These are phyloP conservation scores for Lissocephala sabroskyi DNA, from an alignment of 2,888 invertebrate genomes.

Conservation along the genomic window DNA sequence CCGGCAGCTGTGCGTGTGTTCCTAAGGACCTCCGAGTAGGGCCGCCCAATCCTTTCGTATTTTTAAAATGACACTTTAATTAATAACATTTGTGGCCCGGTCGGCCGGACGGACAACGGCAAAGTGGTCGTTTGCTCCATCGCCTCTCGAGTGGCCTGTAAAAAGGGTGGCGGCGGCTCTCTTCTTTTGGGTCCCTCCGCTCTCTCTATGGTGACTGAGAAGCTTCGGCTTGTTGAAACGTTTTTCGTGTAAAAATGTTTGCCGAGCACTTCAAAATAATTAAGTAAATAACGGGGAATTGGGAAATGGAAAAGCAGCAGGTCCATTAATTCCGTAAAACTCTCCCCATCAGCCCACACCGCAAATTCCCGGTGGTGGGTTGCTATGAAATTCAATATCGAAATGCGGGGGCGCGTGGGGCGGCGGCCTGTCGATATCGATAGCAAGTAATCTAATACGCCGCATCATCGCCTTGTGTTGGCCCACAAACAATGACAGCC, in stretches of 20 bases:
- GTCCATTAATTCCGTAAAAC: no score
- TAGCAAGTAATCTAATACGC: no score
- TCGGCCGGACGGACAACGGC: no score
- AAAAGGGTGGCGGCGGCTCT: constrained; percentile 1
- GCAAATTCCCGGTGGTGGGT: constrained; percentile 15
- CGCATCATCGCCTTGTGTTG: no score
- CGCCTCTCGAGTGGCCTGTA: neutral
- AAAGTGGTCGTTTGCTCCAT: no score
- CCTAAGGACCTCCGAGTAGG: no score
- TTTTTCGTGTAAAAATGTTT: constrained; percentile 63
- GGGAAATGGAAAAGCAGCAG: constrained; percentile 15
- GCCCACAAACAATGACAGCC: no score
- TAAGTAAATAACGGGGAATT: constrained; percentile 55
- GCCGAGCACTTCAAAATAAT: constrained; percentile 60
- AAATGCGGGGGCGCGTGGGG: constrained; percentile 34
- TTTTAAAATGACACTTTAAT: constrained; percentile 65
- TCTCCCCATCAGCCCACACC: no score
- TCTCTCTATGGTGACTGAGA: no score
- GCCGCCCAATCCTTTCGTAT: constrained; percentile 11
- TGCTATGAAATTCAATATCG: constrained; percentile 43
- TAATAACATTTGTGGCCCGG: constrained; percentile 71
- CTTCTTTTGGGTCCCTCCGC: no score
- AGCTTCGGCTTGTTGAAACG: constrained; percentile 39
- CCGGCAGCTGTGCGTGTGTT: constrained; percentile 48
- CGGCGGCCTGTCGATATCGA: no score